Evolutionary conservation across 2,113 vertebrate species (phyloP), one percentile per base, ranked within the genome.

Genomic region (Silurus asotus): DNA sequence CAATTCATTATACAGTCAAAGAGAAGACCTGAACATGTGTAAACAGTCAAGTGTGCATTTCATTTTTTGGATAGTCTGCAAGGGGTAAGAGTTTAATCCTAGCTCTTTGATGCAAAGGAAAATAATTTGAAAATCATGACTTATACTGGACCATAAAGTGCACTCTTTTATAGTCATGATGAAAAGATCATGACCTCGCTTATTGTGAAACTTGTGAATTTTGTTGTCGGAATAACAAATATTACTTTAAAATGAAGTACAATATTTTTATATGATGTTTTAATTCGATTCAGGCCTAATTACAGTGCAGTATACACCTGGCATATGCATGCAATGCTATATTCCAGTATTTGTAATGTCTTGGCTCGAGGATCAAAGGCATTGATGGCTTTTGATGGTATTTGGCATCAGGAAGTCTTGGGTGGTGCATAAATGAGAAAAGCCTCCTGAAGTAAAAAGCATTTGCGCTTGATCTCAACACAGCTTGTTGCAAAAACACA

Each of bases 321-420:
- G 94, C 91, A 90, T 82, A 87, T 15, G 88, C 87, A 88, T 87
- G 87, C 91, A 91, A 91, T 92, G 88, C 93, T 89, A 93, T 91
- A 92, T 94, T 94, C 90, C 93, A 91, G 77, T 89, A 90, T 93
- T 89, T 94, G 92, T 94, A 92, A 94, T 92, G 91, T 87, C 89
- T 94, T 94, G 94, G 94, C 93, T 85, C 13, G 19, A 84, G 89
- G 90, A 93, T 94, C 93, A 95, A 95, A 95, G 94, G 37, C 49
- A 79, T 84, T 91, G 37, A 37, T 37, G 28, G 93, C 83, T 92
- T 94, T 92, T 94, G 91, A 94, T 93, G 91, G 90, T 93, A 90
- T 93, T 93, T 95, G 93, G 94, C 94, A 94, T 86, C 80, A 75
- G 82, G 81, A 90, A 85, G 86, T 83, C 87, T 93, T 95, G 93